Base-by-base conservation (phyloP, 2,797 vertebrate genomes). In the Paramormyrops hopkinsi region DNA sequence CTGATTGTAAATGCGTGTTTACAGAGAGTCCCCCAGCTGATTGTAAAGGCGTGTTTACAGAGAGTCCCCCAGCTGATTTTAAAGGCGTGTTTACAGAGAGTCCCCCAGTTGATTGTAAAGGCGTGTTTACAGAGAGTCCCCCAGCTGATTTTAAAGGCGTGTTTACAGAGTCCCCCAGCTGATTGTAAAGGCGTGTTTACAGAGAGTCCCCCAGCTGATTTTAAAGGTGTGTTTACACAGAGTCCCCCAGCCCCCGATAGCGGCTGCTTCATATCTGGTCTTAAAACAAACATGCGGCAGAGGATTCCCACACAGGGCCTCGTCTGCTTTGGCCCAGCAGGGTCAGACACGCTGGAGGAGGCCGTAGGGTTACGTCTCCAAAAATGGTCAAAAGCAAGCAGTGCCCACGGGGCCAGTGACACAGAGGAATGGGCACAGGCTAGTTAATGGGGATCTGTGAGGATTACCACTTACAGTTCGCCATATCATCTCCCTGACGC, bases 211-310 rank as follows among this genome's bases (percentile, higher is more conserved):
- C 5, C 46, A 8, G 11, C 19, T 12, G n/a, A 25, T 56, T 69
- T 11, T 17, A 56, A 56, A 53, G 89, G 48, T 33, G 11, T 88
- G 85, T 88, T 87, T 89, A 89, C 41, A n/a, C 51, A 62, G 37
- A 56, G n/a, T 51, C 51, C 2, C 73, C 73, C 73, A 83, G 59
- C 17, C 56, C 73, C n/a, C 17, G 37, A 22, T 62, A n/a, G n/a
- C n/a, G 22, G 8, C 89, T 65, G 86, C 14, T 22, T 50, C 50
- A 17, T 37, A 62, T 90, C 73, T 88, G 25, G 44, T 53, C 12
- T 54, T 83, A 82, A 84, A 88, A 48, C 86, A 90, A 83, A 88
- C 86, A 88, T 48, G 37, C 25, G 19, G 11, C 3, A 5, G 17
- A 46, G 56, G 48, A 53, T 87, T 87, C 89, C 83, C 89, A 89